Evolutionary conservation across 1,140 invertebrate species (phyloP), one percentile per base, ranked within the genome.

Genomic region (Lasioglossum baleicum): DNA sequence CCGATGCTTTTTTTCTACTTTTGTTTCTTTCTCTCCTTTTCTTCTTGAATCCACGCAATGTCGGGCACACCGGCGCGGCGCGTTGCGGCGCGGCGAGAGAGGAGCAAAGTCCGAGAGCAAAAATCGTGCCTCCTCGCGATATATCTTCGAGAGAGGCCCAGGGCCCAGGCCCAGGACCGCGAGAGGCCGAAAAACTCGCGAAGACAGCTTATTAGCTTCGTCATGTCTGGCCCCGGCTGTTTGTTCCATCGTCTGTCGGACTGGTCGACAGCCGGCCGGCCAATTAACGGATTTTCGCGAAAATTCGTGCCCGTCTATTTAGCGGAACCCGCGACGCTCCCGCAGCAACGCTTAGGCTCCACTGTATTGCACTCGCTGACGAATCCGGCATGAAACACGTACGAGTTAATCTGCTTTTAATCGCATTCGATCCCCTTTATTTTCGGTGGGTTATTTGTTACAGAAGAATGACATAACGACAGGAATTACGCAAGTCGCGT

Each of bases 21-120:
- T 70, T 75, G 48, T 64, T 73, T 78, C 69, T 70, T 80, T 60
- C 71, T 79, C 40, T 82, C 61, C 66, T 69, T 73, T 80, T 75
- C 72, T 78, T 78, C 67, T 77, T 60, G 80, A 75, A 80, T 84
- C 77, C 81, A 67, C 63, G 66, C 77, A 66, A 74, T 75, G 78
- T 70, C 63, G 79, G 69, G 81, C 58, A 81, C 66, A 72, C 42
- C 42, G 65, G 60, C 56, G 44, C 44, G 44, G 1, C 7, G 44
- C 44, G 44, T 0, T 2, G 42, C 42, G 42, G 42, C 42, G 6
- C 42, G 42, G 11, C 44, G 44, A 11, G 44, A 11, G 67, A 73
- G 72, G 64, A 51, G 74, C 63, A 53, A 5, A 56, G 4, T 8
- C 53, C 72, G 80, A 69, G 42, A 26, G 26, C 73, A 81, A 74